Base-by-base conservation (phyloP, 2,888 invertebrate species). In the Ophion costatus region DNA sequence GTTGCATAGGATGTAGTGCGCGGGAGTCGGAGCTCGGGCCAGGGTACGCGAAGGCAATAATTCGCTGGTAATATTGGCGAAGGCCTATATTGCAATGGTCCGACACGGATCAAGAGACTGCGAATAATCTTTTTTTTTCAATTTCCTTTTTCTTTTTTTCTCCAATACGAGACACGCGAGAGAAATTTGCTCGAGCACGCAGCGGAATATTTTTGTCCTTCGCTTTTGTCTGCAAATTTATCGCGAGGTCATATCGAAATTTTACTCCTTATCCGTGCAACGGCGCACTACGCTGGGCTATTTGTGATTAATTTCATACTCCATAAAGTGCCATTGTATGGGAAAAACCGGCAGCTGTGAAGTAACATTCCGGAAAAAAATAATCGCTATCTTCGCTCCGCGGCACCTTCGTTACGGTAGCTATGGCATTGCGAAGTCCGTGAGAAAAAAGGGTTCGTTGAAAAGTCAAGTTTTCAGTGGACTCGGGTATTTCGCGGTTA, bases 41-140 rank as follows among this genome's bases (percentile, higher is more conserved):
- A 67, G 80, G 61, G 82, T 77, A 84, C 61, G 57, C 79, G 64
- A 82, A 82, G 79, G 76, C 85, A 80, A 85, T 85, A 85, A 87
- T 87, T 83, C 87, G 79, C 82, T 67, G 82, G 79, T 75, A 79
- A 82, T 85, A 84, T 84, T 82, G 82, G 82, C 82, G 82, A 84
- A 82, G 82, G 84, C 82, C 82, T 84, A 76, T 75, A 79, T 83
- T 56, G 79, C 79, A 79, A 57, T 79, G 82, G 69, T 76, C 75
- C 57, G 75, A 83, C 85, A 85, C 74, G 70, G 76, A 80, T 83
- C 80, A 74, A 80, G 77, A 80, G 56, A 76, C 80, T 64, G 82
- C 17, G 61, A 76, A 76, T 69, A 63, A 59, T 67, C 33, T 71
- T 42, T 51, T 42, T 71, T 22, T 22, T 61, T 64, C 45, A 51